These are phyloP conservation scores for Dasypus novemcinctus DNA, from an alignment of 2,113 vertebrate species.

Conservation along the genomic window DNA sequence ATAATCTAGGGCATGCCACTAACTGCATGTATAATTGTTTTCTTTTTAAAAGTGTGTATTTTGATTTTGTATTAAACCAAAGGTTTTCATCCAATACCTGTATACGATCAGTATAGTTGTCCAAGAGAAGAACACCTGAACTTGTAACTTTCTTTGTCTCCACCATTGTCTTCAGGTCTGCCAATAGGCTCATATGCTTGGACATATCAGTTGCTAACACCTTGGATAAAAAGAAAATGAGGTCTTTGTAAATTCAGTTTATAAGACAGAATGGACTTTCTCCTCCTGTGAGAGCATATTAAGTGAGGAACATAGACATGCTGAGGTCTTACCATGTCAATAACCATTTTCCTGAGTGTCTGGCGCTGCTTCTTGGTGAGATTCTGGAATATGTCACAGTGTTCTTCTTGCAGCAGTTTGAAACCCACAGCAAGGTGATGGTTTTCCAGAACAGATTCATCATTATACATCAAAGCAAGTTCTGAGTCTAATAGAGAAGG, in stretches of 20 bases:
- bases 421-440: slow-evolving; percentile 98
- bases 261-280: rapidly evolving
- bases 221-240: slow-evolving; percentile 77
- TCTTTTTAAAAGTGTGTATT: neutral
- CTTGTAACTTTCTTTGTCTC: slow-evolving; percentile 99
- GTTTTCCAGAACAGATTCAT: slow-evolving; percentile 98
- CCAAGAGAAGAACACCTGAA: slow-evolving; percentile 95
- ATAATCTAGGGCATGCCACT: neutral
- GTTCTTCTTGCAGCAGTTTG: slow-evolving; percentile 96
- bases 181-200: slow-evolving; percentile 98
- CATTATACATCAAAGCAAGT: slow-evolving; percentile 98
- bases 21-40: neutral
- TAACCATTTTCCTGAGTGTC: slow-evolving; percentile 96
- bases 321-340: slow-evolving; percentile 92
- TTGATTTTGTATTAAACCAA: neutral
- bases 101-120: slow-evolving; percentile 98
- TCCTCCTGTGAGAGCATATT: rapidly evolving
- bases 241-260: neutral
- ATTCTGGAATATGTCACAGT: slow-evolving; percentile 99
- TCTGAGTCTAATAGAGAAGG: slow-evolving; percentile 89
- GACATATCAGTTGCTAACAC: slow-evolving; percentile 99
- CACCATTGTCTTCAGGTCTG: slow-evolving; percentile 98
- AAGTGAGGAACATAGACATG: neutral
- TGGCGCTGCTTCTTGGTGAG: slow-evolving; percentile 96
- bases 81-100: slow-evolving; percentile 86